Evolutionary conservation across 2,888 invertebrate species (phyloP), one percentile per base, ranked within the genome.

Genomic region (Melinopterus prodromus): DNA sequence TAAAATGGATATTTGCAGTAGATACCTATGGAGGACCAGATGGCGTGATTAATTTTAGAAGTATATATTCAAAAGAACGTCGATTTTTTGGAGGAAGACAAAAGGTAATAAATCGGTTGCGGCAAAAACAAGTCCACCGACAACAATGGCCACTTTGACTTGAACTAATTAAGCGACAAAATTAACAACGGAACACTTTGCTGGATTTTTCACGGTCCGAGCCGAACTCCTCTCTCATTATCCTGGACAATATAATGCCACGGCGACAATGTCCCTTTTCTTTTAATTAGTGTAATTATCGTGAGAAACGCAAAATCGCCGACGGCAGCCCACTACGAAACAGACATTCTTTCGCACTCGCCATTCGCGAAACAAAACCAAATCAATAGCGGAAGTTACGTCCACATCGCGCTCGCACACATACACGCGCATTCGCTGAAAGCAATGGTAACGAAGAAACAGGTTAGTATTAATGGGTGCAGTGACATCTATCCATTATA

Each of bases 281-380:
- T 53, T 74, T 74, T 74, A 74, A 74, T 74, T 74, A 74, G 74
- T 74, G 37, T 74, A 74, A 74, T 74, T 74, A 74, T 74, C 74
- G 74, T 74, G 74, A 74, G 74, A 74, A 74, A 35, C 35, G 74
- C 74, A 35, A 74, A 74, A 74, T 74, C 74, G 74, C 35, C 71
- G 53, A 53, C 53, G 53, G 53, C 53, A 53, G 53, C 53, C 53
- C 53, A 53, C 71, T 16, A 71, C 16, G 71, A 35, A 74, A 74
- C 74, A 35, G 36, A 35, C 35, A 74, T 74, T 74, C 74, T 74
- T 74, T 74, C 74, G 74, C 74, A 37, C 72, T 15, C 74, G 74
- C 36, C 53, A 12, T 53, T 53, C 53, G 53, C 53, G 53, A 53
- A 53, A 53, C 53, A 53, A 53, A 53, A 53, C 53, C 53, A 53